Evolutionary conservation across 2,797 vertebrate genomes (phyloP).

Genomic region (Thunnus albacares): DNA sequence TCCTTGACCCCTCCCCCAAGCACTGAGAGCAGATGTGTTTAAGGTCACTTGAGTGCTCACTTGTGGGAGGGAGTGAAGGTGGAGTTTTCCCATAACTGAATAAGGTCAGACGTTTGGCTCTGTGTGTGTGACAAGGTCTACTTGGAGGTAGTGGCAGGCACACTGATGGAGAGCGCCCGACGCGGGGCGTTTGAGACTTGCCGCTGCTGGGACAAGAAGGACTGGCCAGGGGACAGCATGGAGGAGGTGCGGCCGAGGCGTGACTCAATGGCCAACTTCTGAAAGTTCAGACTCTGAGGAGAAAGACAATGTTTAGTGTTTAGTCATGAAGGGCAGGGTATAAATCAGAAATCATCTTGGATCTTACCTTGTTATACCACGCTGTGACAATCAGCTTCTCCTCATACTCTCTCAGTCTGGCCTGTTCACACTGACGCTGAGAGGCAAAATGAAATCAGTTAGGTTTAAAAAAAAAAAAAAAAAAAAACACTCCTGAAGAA

Average conservation of each 20-base stretch:
- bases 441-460: constrained; percentile 34
- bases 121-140: constrained; percentile 76
- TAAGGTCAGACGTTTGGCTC: constrained; percentile 37
- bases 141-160: constrained; percentile 89
- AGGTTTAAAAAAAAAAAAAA: background rate
- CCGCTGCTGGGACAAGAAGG: constrained; percentile 95
- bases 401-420: constrained; percentile 94
- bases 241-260: constrained; percentile 86
- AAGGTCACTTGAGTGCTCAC: constrained; percentile 94
- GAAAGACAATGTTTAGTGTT: background rate
- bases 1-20: constrained; percentile 45
- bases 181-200: constrained; percentile 93
- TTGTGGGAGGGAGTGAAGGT: constrained; percentile 22
- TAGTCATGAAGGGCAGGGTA: background rate
- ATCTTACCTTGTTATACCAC: constrained; percentile 96
- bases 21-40: constrained; percentile 70
- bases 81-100: constrained; percentile 29
- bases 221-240: constrained; percentile 82
- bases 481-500: background rate
- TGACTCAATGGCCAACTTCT: constrained; percentile 95
- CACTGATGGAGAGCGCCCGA: constrained; percentile 86
- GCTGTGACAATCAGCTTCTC: constrained; percentile 98
- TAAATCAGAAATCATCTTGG: background rate
- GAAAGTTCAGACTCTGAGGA: constrained; percentile 92
- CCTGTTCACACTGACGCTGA: constrained; percentile 94